Evolutionary conservation across 1,140 invertebrate species (phyloP).

Genomic region (Trissolcus basalis): DNA sequence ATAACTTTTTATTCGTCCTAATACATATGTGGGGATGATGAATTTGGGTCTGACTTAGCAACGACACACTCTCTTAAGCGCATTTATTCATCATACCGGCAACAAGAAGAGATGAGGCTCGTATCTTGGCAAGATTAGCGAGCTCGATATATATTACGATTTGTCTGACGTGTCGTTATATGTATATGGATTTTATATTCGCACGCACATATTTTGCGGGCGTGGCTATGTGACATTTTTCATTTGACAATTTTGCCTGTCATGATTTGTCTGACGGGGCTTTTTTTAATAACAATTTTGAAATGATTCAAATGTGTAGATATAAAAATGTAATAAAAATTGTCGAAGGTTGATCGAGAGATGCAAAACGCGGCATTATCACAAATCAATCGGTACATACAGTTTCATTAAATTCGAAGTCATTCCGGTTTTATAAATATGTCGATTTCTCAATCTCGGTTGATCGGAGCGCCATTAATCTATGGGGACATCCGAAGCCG

Average conservation of each 20-base stretch:
- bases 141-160: conserved; percentile 58
- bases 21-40: conserved; percentile 26
- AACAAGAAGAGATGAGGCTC: conserved; percentile 32
- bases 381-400: neutral
- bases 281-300: too few species aligned
- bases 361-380: too few species aligned
- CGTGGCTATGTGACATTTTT: conserved; percentile 51
- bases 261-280: too few species aligned
- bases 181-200: conserved; percentile 51
- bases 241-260: conserved; percentile 59
- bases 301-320: too few species aligned
- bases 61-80: conserved; percentile 21
- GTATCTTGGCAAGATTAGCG: conserved; percentile 46
- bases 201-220: conserved; percentile 51
- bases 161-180: conserved; percentile 58
- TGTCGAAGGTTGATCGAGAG: too few species aligned
- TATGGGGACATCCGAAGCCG: conserved; percentile 45
- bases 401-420: conserved; percentile 42
- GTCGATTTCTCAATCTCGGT: conserved; percentile 13
- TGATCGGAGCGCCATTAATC: conserved; percentile 40
- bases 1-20: neutral
- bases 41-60: conserved; percentile 34
- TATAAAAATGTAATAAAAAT: too few species aligned
- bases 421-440: conserved; percentile 43
- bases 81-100: conserved; percentile 39